Conservation (phyloP, 1,140 invertebrate genomes). For the Leucophenga varia region DNA sequence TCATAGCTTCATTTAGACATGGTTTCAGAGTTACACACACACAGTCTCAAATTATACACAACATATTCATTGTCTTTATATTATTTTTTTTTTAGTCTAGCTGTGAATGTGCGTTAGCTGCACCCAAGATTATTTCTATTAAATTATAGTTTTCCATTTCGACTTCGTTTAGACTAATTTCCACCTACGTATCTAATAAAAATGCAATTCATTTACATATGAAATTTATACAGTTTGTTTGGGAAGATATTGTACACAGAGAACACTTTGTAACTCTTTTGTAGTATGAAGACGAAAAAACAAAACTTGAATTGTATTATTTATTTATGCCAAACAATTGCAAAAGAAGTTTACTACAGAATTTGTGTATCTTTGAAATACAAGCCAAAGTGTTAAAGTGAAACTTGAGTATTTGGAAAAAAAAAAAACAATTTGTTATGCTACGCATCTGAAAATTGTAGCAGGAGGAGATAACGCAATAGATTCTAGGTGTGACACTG, state of each 20-base stretch:
- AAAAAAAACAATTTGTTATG: constrained; percentile 47
- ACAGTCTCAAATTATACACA: no score
- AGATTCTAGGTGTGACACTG: no score
- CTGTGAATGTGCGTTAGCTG: neutral
- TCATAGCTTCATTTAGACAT: no score
- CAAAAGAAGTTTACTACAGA: constrained; percentile 27
- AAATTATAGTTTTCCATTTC: constrained; percentile 36
- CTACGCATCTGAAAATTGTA: no score
- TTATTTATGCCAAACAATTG: constrained; percentile 46
- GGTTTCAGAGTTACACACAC: no score
- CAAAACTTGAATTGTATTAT: constrained; percentile 47
- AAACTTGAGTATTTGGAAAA: constrained; percentile 12
- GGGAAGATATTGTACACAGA: constrained; percentile 12
- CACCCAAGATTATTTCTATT: neutral
- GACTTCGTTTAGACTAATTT: constrained; percentile 38
- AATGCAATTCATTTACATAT: constrained; percentile 42
- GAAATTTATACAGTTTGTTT: constrained; percentile 44
- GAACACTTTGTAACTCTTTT: constrained; percentile 35
- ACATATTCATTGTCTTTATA: no score
- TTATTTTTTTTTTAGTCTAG: constrained; percentile 4
- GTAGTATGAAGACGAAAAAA: constrained; percentile 32
- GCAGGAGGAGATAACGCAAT: no score
- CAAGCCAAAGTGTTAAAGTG: constrained; percentile 15
- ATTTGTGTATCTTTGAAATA: no score
- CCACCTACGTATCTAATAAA: constrained; percentile 41